Conservation (phyloP, 2,888 invertebrate genomes). For the Andrena bucephala region DNA sequence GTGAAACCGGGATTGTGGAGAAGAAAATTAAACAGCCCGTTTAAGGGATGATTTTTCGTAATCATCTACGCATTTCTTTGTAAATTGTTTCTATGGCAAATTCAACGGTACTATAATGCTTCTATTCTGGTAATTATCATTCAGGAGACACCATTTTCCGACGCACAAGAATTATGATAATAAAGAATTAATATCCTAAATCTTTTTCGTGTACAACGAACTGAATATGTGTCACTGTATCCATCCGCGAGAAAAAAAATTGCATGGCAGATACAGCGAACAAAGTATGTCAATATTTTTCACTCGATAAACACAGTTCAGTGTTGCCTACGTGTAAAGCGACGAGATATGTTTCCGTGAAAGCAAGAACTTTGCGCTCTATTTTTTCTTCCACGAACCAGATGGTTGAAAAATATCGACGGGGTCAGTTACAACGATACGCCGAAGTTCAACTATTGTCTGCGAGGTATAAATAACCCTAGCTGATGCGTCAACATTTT, state of each 20-base stretch:
- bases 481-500: too few species aligned
- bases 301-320: background rate
- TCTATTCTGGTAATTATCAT: background rate
- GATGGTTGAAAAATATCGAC: background rate
- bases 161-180: background rate
- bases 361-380: background rate
- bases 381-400: background rate
- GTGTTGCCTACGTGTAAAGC: background rate
- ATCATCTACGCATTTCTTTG: background rate
- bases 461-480: too few species aligned
- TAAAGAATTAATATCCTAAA: background rate
- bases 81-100: background rate
- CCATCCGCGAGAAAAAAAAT: background rate
- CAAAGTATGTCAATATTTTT: conserved; percentile 35
- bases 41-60: conserved; percentile 12
- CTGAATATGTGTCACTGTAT: background rate
- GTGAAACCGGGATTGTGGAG: conserved; percentile 1
- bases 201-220: background rate
- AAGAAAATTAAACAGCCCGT: background rate
- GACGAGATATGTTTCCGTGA: background rate
- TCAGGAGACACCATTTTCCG: background rate
- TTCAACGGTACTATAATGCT: background rate
- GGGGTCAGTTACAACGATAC: background rate
- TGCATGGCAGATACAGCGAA: background rate
- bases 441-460: background rate